Conservation (phyloP, 2,888 invertebrate genomes). For the Sphinx pinastri region DNA sequence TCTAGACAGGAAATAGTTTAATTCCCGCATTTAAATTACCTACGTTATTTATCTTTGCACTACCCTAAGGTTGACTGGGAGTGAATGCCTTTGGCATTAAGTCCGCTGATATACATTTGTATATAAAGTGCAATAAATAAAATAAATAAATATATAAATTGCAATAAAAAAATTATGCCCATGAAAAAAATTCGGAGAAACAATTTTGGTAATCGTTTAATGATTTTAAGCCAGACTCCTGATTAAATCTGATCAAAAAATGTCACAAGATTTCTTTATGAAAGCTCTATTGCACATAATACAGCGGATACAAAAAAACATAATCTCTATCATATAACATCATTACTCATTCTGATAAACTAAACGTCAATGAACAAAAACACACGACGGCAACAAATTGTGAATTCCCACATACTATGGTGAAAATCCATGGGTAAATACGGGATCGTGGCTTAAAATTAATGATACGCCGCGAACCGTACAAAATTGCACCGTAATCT, state of each 20-base stretch:
- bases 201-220: too few species aligned
- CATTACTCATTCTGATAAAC: constrained; percentile 76
- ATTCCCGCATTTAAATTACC: too few species aligned
- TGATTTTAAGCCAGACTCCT: not conserved
- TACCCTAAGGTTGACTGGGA: too few species aligned
- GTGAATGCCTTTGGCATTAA: too few species aligned
- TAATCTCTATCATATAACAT: constrained; percentile 50
- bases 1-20: too few species aligned
- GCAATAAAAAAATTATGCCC: too few species aligned
- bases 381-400: constrained; percentile 80
- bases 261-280: not conserved
- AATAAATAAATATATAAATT: too few species aligned
- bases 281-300: not conserved
- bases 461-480: constrained; percentile 57
- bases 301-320: constrained; percentile 16
- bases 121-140: too few species aligned
- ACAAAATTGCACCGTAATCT: constrained; percentile 47
- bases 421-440: constrained; percentile 82
- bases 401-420: constrained; percentile 81
- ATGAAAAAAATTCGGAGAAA: too few species aligned
- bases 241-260: not conserved
- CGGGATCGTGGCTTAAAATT: constrained; percentile 66
- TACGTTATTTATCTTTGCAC: too few species aligned
- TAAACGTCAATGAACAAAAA: constrained; percentile 81
- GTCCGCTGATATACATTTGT: too few species aligned